These are phyloP conservation scores for Sinodicranocentrus sp. DNA, from an alignment of 2,888 invertebrate genomes.

Conservation along the genomic window DNA sequence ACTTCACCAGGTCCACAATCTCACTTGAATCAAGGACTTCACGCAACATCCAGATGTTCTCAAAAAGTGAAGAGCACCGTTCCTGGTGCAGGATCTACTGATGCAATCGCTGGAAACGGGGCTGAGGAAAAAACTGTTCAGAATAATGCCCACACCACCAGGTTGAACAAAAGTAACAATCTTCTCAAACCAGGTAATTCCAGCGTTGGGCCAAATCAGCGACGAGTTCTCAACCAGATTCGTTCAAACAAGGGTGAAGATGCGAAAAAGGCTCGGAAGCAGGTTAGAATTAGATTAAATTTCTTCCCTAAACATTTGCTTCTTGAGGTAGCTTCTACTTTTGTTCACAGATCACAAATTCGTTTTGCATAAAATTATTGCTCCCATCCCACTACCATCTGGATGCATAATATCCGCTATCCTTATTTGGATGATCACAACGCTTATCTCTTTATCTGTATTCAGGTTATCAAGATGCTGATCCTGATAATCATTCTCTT, in stretches of 20 bases:
- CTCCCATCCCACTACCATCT: neutral
- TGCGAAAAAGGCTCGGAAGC: constrained; percentile 77
- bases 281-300: constrained; percentile 74
- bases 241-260: constrained; percentile 76
- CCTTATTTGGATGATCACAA: neutral
- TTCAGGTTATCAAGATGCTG: constrained; percentile 81
- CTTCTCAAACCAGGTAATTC: constrained; percentile 18
- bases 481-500: constrained; percentile 80
- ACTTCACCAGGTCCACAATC: constrained; percentile 33
- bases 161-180: constrained; percentile 24
- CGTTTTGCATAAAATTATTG: neutral
- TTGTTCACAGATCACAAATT: too few relatives aligned
- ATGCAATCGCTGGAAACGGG: constrained; percentile 10
- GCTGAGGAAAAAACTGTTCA: constrained; percentile 34
- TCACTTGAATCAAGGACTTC: constrained; percentile 19
- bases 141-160: constrained; percentile 54
- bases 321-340: too few relatives aligned
- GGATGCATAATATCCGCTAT: neutral
- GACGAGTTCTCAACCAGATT: constrained; percentile 59
- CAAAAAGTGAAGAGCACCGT: constrained; percentile 14
- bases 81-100: neutral
- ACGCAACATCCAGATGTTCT: constrained; percentile 23
- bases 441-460: neutral
- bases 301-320: neutral
- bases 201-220: constrained; percentile 33